These are phyloP conservation scores for Cyrtorhinus lividipennis DNA, from an alignment of 1,140 invertebrate species.

Conservation along the genomic window DNA sequence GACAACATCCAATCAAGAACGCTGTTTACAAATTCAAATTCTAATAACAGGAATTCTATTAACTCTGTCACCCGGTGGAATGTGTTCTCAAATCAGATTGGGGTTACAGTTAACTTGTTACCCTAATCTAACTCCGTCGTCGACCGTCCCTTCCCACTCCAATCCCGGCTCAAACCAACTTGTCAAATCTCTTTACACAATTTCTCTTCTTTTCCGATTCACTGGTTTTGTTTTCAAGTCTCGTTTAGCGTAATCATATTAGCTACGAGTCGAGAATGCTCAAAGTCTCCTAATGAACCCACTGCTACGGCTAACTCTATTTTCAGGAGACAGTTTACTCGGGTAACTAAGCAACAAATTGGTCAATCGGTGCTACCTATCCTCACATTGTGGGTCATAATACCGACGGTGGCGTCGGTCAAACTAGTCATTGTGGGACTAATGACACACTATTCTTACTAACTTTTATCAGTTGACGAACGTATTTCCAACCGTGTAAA, in stretches of 20 bases:
- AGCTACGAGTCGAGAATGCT: background rate
- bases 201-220: background rate
- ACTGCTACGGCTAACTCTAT: no score
- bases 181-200: background rate
- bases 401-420: no score
- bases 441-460: no score
- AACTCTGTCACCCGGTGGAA: conserved; percentile 13
- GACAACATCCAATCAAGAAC: conserved; percentile 13
- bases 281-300: background rate
- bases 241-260: background rate
- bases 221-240: background rate
- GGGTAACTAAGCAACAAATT: no score
- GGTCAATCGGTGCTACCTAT: no score
- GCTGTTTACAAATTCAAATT: conserved; percentile 17
- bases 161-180: background rate
- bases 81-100: conserved; percentile 12
- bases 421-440: no score
- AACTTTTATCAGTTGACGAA: no score
- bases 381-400: no score
- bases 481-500: no score
- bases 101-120: conserved; percentile 2
- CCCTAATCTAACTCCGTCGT: background rate
- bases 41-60: conserved; percentile 16
- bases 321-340: no score
- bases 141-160: background rate